These are phyloP conservation scores for Pontoporia blainvillei DNA, from an alignment of 2,113 vertebrate genomes.

Conservation along the genomic window DNA sequence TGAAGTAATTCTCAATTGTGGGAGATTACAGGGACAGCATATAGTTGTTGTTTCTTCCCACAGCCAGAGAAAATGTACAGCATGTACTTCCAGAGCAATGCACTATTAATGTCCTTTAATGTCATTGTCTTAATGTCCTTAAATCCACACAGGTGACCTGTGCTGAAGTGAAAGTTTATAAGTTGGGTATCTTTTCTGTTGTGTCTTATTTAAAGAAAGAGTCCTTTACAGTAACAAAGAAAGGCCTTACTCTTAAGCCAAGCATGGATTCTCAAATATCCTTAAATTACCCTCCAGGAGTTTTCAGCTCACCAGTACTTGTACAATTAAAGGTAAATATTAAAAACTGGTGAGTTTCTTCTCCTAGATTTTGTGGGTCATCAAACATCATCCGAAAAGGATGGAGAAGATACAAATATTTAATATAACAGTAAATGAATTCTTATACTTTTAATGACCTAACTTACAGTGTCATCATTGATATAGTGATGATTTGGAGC, in stretches of 20 bases:
- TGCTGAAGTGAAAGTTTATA: conserved; percentile 87
- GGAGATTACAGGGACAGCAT: background rate
- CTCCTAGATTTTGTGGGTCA: background rate
- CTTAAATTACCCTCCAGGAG: conserved; percentile 85
- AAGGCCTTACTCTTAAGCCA: conserved; percentile 83
- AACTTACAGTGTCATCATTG: background rate
- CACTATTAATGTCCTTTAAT: background rate
- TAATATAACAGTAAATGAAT: background rate
- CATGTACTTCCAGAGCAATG: background rate
- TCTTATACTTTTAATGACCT: background rate
- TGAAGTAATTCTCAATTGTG: background rate
- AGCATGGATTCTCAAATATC: conserved; percentile 85
- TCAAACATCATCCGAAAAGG: background rate
- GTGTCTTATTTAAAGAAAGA: conserved; percentile 89
- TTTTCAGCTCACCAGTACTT: conserved; percentile 83
- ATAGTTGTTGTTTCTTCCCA: background rate
- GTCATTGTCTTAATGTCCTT: background rate
- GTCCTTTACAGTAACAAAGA: conserved; percentile 84
- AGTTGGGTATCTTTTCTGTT: conserved; percentile 89
- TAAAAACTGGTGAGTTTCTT: background rate
- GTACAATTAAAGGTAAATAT: conserved; percentile 85
- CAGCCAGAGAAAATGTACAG: background rate
- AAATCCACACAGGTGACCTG: conserved; percentile 74
- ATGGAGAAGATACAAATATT: background rate
- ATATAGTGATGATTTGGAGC: background rate